Evolutionary conservation across 2,888 invertebrate genomes (phyloP).

Genomic region (Theretra japonica): DNA sequence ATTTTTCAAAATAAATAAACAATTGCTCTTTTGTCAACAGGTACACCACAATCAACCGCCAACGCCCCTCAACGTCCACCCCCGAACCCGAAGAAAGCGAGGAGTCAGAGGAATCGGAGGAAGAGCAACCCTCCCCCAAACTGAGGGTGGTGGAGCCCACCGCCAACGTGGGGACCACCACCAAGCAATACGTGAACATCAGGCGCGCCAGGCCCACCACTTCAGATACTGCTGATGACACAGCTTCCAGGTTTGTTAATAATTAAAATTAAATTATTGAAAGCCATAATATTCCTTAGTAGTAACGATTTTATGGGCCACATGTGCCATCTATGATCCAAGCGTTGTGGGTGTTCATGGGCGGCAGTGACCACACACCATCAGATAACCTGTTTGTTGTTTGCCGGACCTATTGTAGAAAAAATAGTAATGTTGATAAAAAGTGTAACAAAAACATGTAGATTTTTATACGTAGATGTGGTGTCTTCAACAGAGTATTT

Average conservation of each 20-base stretch:
- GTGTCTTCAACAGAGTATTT: no score
- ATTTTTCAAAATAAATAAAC: neutral
- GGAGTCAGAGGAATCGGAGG: constrained; percentile 56
- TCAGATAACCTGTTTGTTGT: no score
- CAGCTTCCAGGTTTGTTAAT: constrained; percentile 64
- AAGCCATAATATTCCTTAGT: no score
- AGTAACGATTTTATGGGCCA: no score
- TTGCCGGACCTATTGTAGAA: no score
- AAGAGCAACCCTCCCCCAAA: constrained; percentile 50
- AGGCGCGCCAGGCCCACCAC: constrained; percentile 85
- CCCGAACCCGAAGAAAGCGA: constrained; percentile 56
- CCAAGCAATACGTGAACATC: constrained; percentile 89
- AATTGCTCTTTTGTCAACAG: constrained; percentile 50
- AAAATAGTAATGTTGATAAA: no score
- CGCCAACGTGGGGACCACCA: constrained; percentile 59
- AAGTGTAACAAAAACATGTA: no score
- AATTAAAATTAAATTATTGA: no score
- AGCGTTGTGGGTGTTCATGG: no score
- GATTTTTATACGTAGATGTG: no score
- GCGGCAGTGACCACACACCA: no score
- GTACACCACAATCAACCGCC: constrained; percentile 86
- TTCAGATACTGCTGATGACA: constrained; percentile 69
- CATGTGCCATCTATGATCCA: no score
- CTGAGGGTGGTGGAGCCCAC: constrained; percentile 55
- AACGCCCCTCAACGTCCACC: constrained; percentile 79